Evolutionary conservation across 2,113 vertebrate species (phyloP).

Genomic region (Pseudolaguvia tuberculata): DNA sequence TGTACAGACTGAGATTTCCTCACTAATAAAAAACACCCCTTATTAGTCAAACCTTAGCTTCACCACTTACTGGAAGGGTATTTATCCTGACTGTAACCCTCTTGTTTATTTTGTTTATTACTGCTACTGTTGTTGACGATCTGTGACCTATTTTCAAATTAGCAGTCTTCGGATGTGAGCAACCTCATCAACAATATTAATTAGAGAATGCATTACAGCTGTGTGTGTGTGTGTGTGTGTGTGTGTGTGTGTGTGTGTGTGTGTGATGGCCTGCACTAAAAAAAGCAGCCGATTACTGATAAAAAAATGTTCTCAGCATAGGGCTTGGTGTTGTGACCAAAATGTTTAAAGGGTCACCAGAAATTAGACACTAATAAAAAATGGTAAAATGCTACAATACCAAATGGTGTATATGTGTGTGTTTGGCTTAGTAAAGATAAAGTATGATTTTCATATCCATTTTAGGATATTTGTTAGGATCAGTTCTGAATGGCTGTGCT

Average conservation of each 20-base stretch:
- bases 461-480: background rate
- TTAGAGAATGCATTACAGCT: conserved; percentile 42
- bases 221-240: conserved; percentile 21
- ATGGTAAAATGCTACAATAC: no score
- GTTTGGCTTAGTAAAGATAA: no score
- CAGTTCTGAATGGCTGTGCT: background rate
- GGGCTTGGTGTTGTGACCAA: conserved; percentile 2
- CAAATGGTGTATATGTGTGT: no score
- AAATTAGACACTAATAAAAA: background rate
- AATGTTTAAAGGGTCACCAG: conserved; percentile 12
- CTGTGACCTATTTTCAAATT: conserved; percentile 50
- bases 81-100: conserved; percentile 39
- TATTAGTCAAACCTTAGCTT: conserved; percentile 34
- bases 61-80: conserved; percentile 43
- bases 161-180: conserved; percentile 44
- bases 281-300: conserved; percentile 7
- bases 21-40: conserved; percentile 10
- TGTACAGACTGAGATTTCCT: conserved; percentile 14
- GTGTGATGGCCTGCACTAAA: conserved; percentile 6
- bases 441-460: background rate
- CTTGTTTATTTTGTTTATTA: conserved; percentile 48
- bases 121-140: conserved; percentile 42
- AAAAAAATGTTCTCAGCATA: conserved; percentile 43
- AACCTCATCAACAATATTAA: conserved; percentile 45
- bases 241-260: conserved; percentile 19